Evolutionary conservation across 1,140 invertebrate genomes (phyloP), one percentile per base, ranked within the genome.

Genomic region (Conus ventricosus): DNA sequence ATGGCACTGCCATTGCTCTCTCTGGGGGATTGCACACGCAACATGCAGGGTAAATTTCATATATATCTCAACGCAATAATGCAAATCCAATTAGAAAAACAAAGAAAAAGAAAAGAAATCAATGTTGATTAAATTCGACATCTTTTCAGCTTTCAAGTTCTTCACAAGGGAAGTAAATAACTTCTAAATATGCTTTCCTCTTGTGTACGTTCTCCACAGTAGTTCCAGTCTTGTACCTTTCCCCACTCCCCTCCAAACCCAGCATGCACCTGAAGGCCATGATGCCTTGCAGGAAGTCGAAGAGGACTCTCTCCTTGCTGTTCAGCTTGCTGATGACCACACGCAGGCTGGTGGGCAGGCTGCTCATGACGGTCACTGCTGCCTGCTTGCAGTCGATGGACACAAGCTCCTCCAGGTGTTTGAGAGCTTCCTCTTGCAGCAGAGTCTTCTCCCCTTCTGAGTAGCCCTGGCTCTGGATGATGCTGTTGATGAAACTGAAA

Each of bases 281-380:
- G 20, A 97, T 94, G 81, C 96, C 96, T 90, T 96, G 96, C 53
- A 97, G 92, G 91, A 97, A 96, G 23, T 95, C 92, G 93, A 96
- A 97, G 87, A 96, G 95, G 23, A 96, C 87, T 51, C 89, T n/a
- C 20, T 88, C 90, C 76, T 94, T 91, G 15, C 85, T 76, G 23
- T 90, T 83, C 7, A 95, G 89, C 83, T 91, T 91, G 17, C 91
- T 90, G 4, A 93, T 91, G 17, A 95, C 90, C 53, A 92, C 91
- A 54, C 84, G 75, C n/a, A 95, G 89, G 81, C 91, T 92, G 84
- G 89, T 90, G 13, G 91, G 83, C 81, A 95, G 90, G 54, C 92
- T 91, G 23, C 89, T 91, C 39, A 94, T 91, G 39, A 94, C 92
- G 81, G 94, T 91, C 82, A 92, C 90, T 4, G 94, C 94, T 54